Evolutionary conservation across 2,113 vertebrate species (phyloP).

Genomic region (Dasyurus viverrinus): DNA sequence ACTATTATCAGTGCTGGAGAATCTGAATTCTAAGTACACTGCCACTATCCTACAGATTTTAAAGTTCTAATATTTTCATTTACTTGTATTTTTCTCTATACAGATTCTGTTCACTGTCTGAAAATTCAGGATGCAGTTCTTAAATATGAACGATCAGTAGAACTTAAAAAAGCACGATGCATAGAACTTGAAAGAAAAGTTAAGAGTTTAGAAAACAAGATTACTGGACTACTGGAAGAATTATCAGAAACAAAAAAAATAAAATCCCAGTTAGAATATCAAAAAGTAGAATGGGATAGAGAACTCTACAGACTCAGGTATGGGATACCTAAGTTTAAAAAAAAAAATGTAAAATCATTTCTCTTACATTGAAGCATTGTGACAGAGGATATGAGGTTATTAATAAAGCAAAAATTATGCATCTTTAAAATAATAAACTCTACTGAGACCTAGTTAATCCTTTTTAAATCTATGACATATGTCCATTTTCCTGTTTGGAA

Average conservation of each 20-base stretch:
- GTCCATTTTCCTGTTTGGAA: too few relatives aligned
- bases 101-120: constrained; percentile 88
- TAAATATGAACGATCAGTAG: constrained; percentile 89
- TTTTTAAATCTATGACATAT: too few relatives aligned
- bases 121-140: constrained; percentile 92
- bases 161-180: constrained; percentile 86
- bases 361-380: background rate
- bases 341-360: background rate
- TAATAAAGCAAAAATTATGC: background rate
- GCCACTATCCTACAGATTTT: too few relatives aligned
- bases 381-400: background rate
- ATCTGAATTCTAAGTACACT: too few relatives aligned
- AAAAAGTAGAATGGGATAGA: constrained; percentile 87
- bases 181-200: constrained; percentile 71
- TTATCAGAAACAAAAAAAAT: constrained; percentile 87
- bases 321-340: constrained; percentile 47
- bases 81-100: constrained; percentile 55
- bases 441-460: too few relatives aligned
- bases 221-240: constrained; percentile 26
- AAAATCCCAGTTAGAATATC: constrained; percentile 86
- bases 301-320: constrained; percentile 90
- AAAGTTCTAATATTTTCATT: background rate
- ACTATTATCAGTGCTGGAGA: too few relatives aligned
- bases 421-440: background rate
- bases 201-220: too few relatives aligned